Evolutionary conservation across 2,888 invertebrate species (phyloP).

Genomic region (Torymus tubicola): DNA sequence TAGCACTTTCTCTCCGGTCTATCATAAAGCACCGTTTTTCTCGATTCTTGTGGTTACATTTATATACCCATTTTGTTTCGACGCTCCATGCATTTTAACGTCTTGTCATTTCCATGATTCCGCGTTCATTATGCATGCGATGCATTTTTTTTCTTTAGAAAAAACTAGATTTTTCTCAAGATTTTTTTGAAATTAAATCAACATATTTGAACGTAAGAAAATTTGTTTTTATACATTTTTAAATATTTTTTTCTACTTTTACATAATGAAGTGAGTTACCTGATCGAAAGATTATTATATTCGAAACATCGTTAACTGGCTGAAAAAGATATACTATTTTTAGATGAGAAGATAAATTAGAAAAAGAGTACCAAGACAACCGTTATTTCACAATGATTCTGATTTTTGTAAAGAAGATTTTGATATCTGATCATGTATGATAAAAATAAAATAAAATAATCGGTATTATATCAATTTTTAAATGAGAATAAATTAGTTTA

Average conservation of each 20-base stretch:
- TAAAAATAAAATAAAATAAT: too few species aligned
- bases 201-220: too few species aligned
- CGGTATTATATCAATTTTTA: too few species aligned
- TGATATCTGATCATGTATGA: too few species aligned
- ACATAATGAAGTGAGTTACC: neutral
- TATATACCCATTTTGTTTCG: slow-evolving; percentile 4
- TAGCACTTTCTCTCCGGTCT: slow-evolving; percentile 27
- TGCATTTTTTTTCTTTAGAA: slow-evolving; percentile 11
- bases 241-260: slow-evolving; percentile 4
- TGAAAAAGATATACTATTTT: too few species aligned
- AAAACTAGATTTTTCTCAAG: slow-evolving; percentile 2
- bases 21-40: slow-evolving; percentile 21
- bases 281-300: neutral
- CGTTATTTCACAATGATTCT: too few species aligned
- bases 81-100: slow-evolving; percentile 5
- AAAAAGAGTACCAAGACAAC: too few species aligned
- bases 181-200: too few species aligned
- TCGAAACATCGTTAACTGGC: too few species aligned
- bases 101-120: slow-evolving; percentile 14
- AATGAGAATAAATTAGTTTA: too few species aligned
- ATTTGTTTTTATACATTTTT: neutral
- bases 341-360: too few species aligned
- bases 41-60: slow-evolving; percentile 15
- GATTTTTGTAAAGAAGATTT: too few species aligned
- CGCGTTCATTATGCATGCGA: slow-evolving; percentile 6